Evolutionary conservation across 2,888 invertebrate species (phyloP).

Genomic region (Phragmatobia fuliginosa): DNA sequence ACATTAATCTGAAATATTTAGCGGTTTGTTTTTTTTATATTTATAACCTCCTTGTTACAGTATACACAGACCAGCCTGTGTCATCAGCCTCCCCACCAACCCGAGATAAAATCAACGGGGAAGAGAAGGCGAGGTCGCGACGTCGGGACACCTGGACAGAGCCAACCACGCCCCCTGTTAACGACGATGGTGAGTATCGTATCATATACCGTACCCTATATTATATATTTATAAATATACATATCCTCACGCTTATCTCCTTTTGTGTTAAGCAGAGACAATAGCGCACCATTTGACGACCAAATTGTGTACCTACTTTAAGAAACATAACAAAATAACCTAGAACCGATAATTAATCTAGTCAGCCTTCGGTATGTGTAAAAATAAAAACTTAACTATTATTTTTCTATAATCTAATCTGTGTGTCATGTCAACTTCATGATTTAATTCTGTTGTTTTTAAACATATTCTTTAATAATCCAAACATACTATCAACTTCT

Average conservation of each 20-base stretch:
- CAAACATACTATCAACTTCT: background rate
- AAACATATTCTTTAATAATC: background rate
- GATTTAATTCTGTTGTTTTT: too few species aligned
- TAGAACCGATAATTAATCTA: background rate
- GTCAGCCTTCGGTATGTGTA: background rate
- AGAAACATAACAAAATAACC: too few species aligned
- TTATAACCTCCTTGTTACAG: slow-evolving; percentile 62
- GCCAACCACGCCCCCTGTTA: slow-evolving; percentile 61
- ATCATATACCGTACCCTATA: background rate
- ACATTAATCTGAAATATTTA: background rate
- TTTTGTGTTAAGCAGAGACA: background rate
- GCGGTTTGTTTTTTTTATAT: background rate
- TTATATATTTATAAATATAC: background rate
- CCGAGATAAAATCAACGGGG: slow-evolving; percentile 91
- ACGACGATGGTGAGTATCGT: slow-evolving; percentile 68
- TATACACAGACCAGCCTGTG: slow-evolving; percentile 89
- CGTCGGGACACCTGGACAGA: slow-evolving; percentile 85
- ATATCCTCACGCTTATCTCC: background rate
- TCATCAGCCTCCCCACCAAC: slow-evolving; percentile 93
- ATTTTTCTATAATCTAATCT: too few species aligned
- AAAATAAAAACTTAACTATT: too few species aligned
- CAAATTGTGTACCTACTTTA: too few species aligned
- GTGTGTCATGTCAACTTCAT: too few species aligned
- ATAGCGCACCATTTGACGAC: background rate
- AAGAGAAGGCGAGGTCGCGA: slow-evolving; percentile 89